Conservation (phyloP, 2,113 vertebrate genomes). For the Genyomyrus donnyi region DNA sequence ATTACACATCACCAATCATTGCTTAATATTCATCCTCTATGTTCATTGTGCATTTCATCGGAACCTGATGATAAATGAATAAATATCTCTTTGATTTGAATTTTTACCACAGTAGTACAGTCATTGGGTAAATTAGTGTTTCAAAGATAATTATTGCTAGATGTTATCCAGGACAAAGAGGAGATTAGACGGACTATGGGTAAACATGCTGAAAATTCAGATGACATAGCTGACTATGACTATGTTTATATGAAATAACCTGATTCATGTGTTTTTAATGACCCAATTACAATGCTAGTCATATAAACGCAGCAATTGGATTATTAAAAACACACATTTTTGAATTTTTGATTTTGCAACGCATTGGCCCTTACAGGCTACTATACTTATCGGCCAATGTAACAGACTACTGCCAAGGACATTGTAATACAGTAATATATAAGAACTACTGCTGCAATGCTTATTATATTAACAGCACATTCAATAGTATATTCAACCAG, state of each 20-base stretch:
- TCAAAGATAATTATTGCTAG: background rate
- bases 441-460: background rate
- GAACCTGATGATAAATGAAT: background rate
- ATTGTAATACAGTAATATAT: no score
- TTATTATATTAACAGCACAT: background rate
- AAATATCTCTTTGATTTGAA: background rate
- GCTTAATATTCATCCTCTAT: background rate
- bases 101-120: background rate
- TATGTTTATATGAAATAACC: background rate
- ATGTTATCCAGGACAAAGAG: background rate
- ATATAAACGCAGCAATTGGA: background rate
- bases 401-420: background rate
- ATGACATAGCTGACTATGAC: background rate
- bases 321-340: background rate
- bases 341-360: background rate
- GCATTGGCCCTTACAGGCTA: background rate
- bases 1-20: background rate
- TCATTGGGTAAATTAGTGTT: background rate
- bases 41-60: background rate
- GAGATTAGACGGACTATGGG: background rate
- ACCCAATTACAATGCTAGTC: background rate
- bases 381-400: background rate
- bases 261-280: background rate
- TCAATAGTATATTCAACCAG: background rate
- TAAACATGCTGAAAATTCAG: background rate